phyloP scores from a whole-genome alignment of 2,113 vertebrate genomes.

The Arvicanthis niloticus region DNA sequence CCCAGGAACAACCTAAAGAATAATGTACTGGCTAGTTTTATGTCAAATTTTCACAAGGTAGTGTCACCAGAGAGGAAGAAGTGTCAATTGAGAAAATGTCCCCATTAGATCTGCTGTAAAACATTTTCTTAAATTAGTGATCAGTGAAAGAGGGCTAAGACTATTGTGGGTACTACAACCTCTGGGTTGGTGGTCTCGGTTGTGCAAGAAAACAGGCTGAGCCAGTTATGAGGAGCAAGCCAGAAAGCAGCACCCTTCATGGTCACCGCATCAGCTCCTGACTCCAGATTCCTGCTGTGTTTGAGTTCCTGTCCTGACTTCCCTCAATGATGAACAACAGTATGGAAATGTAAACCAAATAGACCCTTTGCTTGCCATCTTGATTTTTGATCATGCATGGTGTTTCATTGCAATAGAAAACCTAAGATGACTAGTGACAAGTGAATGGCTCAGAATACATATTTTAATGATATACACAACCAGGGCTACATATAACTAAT shows the following conservation, averaged over 20 bases:
- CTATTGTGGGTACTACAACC: not conserved
- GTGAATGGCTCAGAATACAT: not conserved
- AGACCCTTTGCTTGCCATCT: not conserved
- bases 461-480: not conserved
- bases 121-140: not conserved
- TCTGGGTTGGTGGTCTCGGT: not conserved
- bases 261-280: not conserved
- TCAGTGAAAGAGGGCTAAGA: not conserved
- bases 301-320: not conserved
- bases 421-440: not conserved
- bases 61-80: not conserved
- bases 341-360: not conserved
- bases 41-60: not conserved
- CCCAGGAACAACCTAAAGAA: not conserved
- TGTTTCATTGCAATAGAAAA: not conserved
- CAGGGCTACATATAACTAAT: not conserved
- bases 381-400: not conserved
- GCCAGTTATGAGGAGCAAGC: not conserved
- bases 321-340: not conserved
- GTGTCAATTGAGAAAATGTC: not conserved
- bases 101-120: not conserved
- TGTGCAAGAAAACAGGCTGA: not conserved
- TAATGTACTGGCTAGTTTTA: not conserved
- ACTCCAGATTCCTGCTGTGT: not conserved
- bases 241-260: not conserved